A percentile compares a stretch with the other conserved stretches of the same genome.
Evolutionary conservation across 2,888 invertebrate genomes (phyloP).

Genomic region (Hypomecis punctinalis): DNA sequence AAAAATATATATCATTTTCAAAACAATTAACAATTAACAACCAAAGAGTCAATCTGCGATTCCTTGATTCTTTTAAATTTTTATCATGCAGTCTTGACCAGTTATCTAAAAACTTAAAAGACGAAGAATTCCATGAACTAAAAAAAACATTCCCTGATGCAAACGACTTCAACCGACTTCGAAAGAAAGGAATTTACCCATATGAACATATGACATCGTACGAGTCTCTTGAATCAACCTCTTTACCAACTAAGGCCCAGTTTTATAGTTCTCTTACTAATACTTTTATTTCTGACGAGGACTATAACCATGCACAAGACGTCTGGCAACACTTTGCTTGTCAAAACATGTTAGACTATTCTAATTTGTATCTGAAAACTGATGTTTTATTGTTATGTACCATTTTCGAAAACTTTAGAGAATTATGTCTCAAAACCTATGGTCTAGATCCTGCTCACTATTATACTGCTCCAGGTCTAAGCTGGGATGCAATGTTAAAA

Average conservation of each 20-base stretch:
- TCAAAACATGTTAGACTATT: constrained; percentile 43
- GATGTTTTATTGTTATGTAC: constrained; percentile 37
- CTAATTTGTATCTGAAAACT: constrained; percentile 34
- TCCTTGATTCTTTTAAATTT: constrained; percentile 40
- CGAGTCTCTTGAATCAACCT: background rate
- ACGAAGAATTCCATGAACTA: constrained; percentile 4
- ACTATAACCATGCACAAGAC: constrained; percentile 26
- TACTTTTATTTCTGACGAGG: constrained; percentile 14
- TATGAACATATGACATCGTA: constrained; percentile 14
- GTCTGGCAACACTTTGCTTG: constrained; percentile 45
- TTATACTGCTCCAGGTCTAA: constrained; percentile 31
- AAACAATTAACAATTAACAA: constrained; percentile 38
- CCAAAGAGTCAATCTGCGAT: constrained; percentile 26
- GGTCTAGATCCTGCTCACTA: constrained; percentile 31
- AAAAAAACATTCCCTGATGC: background rate
- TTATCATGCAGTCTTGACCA: constrained; percentile 31
- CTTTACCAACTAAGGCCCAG: constrained; percentile 2
- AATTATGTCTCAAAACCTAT: constrained; percentile 33
- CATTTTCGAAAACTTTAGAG: constrained; percentile 41
- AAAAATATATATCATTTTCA: constrained; percentile 53
- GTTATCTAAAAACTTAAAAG: constrained; percentile 22
- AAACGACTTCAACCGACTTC: constrained; percentile 3
- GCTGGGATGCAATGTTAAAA: constrained; percentile 40
- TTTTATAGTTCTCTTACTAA: constrained; percentile 18
- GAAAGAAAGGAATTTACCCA: constrained; percentile 5